A percentile compares a stretch with the other conserved stretches of the same genome.
These are phyloP conservation scores for Fragum whitleyi DNA, from an alignment of 2,888 invertebrate species.

Conservation along the genomic window DNA sequence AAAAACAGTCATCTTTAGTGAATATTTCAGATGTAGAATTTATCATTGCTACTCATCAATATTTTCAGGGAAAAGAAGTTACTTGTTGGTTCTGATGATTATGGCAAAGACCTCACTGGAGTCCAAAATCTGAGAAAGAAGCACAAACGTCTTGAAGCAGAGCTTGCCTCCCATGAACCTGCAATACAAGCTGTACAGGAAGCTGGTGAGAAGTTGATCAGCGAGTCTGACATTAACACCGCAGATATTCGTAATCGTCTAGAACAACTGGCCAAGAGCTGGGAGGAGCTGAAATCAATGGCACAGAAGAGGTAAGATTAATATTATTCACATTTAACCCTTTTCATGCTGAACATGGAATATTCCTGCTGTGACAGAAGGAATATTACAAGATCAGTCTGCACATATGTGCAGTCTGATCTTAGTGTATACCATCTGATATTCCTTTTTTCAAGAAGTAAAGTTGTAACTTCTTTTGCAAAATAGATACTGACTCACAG, in stretches of 20 bases:
- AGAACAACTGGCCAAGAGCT: slow-evolving; percentile 90
- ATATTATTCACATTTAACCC: no score
- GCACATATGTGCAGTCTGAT: no score
- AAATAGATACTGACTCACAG: no score
- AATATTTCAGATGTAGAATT: no score
- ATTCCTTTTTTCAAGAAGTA: no score
- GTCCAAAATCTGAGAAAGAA: slow-evolving; percentile 99
- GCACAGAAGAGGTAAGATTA: slow-evolving; percentile 73
- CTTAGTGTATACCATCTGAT: no score
- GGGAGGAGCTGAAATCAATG: slow-evolving; percentile 93
- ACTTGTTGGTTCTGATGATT: slow-evolving; percentile 98
- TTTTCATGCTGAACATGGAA: no score
- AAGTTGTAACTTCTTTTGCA: no score
- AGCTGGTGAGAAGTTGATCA: slow-evolving; percentile 93
- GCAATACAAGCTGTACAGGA: slow-evolving; percentile 94
- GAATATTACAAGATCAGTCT: no score
- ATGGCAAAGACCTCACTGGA: slow-evolving; percentile 98
- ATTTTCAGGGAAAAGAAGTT: slow-evolving; percentile 95
- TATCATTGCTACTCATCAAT: no score
- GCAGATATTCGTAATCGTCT: slow-evolving; percentile 82
- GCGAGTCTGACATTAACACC: slow-evolving; percentile 87
- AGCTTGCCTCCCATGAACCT: slow-evolving; percentile 98
- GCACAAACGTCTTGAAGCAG: slow-evolving; percentile 99
- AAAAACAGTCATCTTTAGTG: no score
- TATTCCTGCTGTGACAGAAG: no score